Conservation (phyloP, 92 coral and sea anemone genomes). For the Palythoa heliodiscus region DNA sequence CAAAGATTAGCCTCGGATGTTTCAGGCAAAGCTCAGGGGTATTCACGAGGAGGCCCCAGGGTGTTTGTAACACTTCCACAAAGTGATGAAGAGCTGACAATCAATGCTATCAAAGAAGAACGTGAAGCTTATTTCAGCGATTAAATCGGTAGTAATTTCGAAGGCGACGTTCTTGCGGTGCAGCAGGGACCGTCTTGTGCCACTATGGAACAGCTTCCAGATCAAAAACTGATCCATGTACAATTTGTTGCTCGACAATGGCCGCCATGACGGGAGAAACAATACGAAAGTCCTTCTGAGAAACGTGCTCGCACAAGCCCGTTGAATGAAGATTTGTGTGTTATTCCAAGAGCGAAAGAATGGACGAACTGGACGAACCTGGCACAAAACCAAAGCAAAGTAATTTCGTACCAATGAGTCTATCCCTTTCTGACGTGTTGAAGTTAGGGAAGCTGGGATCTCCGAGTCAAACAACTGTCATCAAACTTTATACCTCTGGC, state of each 20-base stretch:
- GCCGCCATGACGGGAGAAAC: slow-evolving; percentile 17
- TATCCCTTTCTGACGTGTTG: slow-evolving; percentile 17
- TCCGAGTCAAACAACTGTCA: slow-evolving; percentile 14
- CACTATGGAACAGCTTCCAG: slow-evolving; percentile 9
- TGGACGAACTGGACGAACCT: slow-evolving; percentile 12
- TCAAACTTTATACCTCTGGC: slow-evolving; percentile 9
- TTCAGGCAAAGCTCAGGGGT: slow-evolving; percentile 22
- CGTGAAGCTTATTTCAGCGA: slow-evolving; percentile 15
- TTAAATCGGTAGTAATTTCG: slow-evolving; percentile 3
- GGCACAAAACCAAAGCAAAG: not conserved
- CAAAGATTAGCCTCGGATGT: slow-evolving; percentile 17
- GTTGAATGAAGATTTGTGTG: slow-evolving; percentile 11
- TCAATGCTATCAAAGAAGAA: no score
- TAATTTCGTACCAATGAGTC: slow-evolving; percentile 28
- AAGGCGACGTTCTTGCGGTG: slow-evolving; percentile 16
- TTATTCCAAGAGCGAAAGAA: slow-evolving; percentile 4
- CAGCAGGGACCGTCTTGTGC: slow-evolving; percentile 16
- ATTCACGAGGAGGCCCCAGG: slow-evolving; percentile 18
- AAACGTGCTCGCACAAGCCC: slow-evolving; percentile 1
- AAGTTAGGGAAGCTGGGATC: slow-evolving; percentile 11
- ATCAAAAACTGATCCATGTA: slow-evolving; percentile 25
- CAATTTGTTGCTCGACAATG: slow-evolving; percentile 31
- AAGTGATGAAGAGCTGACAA: slow-evolving; percentile 2
- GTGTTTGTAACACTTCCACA: slow-evolving; percentile 32
- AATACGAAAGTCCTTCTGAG: not conserved